Conservation (phyloP, 2,113 vertebrate species). For the Bettongia penicillata region DNA sequence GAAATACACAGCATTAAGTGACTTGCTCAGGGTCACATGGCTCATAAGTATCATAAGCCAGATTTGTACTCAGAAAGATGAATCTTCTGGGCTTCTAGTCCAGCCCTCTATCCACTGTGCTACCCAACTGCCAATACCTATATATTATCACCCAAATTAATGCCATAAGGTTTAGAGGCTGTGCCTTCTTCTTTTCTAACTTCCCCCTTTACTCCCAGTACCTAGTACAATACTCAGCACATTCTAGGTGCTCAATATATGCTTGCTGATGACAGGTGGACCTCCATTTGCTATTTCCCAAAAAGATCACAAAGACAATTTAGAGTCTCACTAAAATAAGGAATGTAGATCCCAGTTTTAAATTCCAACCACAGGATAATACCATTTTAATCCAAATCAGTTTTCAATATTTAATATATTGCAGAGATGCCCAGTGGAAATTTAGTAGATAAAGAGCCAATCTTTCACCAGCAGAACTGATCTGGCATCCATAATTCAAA, state of each 20-base stretch:
- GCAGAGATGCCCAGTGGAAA: not conserved
- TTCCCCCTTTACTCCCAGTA: not conserved
- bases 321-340: not conserved
- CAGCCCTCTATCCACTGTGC: not conserved
- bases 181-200: not conserved
- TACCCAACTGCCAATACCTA: not conserved
- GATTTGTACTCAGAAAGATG: not conserved
- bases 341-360: not conserved
- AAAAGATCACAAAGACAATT: not conserved
- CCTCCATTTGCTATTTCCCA: not conserved
- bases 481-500: not conserved
- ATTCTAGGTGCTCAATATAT: not conserved
- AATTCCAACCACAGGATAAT: conserved; percentile 4
- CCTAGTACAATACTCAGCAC: not conserved
- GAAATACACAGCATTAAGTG: not conserved
- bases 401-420: conserved; percentile 16
- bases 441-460: conserved; percentile 25
- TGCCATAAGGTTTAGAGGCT: not conserved
- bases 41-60: not conserved
- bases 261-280: not conserved
- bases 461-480: not conserved
- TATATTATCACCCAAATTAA: not conserved
- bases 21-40: not conserved
- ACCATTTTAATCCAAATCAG: not conserved
- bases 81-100: not conserved